Evolutionary conservation across 2,113 vertebrate genomes (phyloP).

Genomic region (Hemiprocne comata): DNA sequence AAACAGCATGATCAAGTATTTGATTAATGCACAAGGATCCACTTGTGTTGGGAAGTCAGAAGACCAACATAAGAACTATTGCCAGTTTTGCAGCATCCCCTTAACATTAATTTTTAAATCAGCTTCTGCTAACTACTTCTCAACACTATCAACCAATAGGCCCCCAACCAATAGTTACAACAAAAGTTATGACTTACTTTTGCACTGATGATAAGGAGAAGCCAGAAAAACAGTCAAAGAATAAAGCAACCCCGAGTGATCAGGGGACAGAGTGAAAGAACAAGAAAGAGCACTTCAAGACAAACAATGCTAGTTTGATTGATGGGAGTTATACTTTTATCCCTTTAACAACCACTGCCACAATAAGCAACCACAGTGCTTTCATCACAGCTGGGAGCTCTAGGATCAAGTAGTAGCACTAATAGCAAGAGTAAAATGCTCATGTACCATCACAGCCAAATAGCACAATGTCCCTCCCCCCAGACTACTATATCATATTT

Average conservation of each 20-base stretch:
- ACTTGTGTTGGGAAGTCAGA: neutral
- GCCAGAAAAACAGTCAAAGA: neutral
- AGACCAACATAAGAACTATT: neutral
- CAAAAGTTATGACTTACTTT: neutral
- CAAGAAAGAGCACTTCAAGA: neutral
- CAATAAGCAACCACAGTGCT: neutral
- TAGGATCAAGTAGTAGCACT: neutral
- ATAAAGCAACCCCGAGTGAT: neutral
- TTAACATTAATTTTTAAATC: neutral
- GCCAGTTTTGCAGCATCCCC: neutral
- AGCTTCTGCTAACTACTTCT: neutral
- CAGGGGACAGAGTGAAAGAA: neutral
- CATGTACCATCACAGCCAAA: rapidly evolving
- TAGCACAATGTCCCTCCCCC: neutral
- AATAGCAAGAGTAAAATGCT: neutral
- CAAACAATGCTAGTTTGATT: neutral
- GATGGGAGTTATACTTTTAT: neutral
- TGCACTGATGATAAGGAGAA: neutral
- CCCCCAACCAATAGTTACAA: neutral
- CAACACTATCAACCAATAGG: neutral
- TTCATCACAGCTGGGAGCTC: neutral
- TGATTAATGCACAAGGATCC: neutral
- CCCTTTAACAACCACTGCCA: neutral
- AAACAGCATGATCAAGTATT: neutral
- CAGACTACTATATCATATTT: neutral